Conservation (phyloP, 2,888 invertebrate genomes). For the Parnassius glacialis region DNA sequence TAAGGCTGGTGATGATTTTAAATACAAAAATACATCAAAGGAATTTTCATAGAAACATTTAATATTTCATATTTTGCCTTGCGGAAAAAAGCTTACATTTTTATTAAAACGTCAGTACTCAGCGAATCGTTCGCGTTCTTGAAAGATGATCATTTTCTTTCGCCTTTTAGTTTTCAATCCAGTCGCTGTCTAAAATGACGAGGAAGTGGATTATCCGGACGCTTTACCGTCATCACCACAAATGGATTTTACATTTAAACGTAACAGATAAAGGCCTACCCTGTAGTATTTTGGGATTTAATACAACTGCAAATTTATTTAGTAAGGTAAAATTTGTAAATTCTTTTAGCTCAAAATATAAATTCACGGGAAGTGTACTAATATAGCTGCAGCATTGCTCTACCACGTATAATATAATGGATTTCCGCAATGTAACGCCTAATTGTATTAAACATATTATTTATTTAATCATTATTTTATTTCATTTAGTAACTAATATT, state of each 20-base stretch:
- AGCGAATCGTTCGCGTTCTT: slow-evolving; percentile 9
- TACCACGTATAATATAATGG: too few species aligned
- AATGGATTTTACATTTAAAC: slow-evolving; percentile 7
- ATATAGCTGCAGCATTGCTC: too few species aligned
- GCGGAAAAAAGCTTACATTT: slow-evolving; percentile 1
- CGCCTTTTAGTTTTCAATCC: slow-evolving; percentile 19
- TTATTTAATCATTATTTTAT: too few species aligned
- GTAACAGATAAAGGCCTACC: background rate
- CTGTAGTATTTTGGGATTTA: background rate
- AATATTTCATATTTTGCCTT: background rate
- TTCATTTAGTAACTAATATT: too few species aligned
- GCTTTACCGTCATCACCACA: slow-evolving; percentile 8
- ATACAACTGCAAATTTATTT: too few species aligned
- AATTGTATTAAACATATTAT: too few species aligned
- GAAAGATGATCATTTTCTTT: slow-evolving; percentile 5
- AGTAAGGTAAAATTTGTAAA: too few species aligned
- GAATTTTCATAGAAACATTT: background rate
- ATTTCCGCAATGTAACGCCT: too few species aligned
- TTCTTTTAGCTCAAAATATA: too few species aligned
- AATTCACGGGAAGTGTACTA: too few species aligned
- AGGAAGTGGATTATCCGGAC: slow-evolving; percentile 12
- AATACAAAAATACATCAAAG: too few species aligned
- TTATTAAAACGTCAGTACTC: slow-evolving; percentile 12
- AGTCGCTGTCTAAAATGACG: slow-evolving; percentile 14
- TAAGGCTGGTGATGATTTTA: too few species aligned